phyloP scores from a whole-genome alignment of 2,888 invertebrate genomes.

The Pammene aurita region DNA sequence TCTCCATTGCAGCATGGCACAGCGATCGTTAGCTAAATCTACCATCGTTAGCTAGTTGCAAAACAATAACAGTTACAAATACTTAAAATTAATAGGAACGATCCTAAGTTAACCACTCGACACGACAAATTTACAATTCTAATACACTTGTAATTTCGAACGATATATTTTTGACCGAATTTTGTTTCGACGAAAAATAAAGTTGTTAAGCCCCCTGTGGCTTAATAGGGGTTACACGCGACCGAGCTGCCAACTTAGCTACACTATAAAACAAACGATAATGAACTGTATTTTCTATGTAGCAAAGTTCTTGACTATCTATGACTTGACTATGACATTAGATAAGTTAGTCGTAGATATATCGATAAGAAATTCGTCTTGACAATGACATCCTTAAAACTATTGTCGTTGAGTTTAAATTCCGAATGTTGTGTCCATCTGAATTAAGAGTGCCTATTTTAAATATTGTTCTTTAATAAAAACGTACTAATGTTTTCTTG shows the following conservation, averaged over 20 bases:
- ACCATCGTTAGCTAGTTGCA: slow-evolving; percentile 31
- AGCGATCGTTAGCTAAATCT: slow-evolving; percentile 33
- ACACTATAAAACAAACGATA: background rate
- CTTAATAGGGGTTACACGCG: slow-evolving; percentile 68
- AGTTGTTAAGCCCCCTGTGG: slow-evolving; percentile 66
- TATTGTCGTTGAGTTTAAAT: slow-evolving; percentile 29
- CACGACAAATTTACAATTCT: slow-evolving; percentile 71
- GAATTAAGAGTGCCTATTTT: slow-evolving; percentile 17
- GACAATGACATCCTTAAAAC: slow-evolving; percentile 39
- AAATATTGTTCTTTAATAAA: slow-evolving; percentile 24
- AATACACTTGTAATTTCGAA: slow-evolving; percentile 64
- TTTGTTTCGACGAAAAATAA: slow-evolving; percentile 71
- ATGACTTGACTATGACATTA: too few relatives aligned
- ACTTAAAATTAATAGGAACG: slow-evolving; percentile 42
- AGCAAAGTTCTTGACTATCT: background rate
- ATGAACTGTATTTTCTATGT: background rate
- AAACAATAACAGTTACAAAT: slow-evolving; percentile 40
- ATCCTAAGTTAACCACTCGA: slow-evolving; percentile 50
- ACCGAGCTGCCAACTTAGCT: slow-evolving; percentile 49
- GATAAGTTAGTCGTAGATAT: slow-evolving; percentile 24
- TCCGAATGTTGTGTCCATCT: slow-evolving; percentile 15
- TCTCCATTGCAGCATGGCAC: slow-evolving; percentile 11
- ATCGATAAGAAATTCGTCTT: slow-evolving; percentile 36
- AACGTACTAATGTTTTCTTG: slow-evolving; percentile 21
- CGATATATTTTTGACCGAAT: slow-evolving; percentile 61